Percentiles rank a stretch among this genome's conserved stretches.
Conservation (phyloP, 2,113 vertebrate species). For the Rhynchopsitta pachyrhyncha region DNA sequence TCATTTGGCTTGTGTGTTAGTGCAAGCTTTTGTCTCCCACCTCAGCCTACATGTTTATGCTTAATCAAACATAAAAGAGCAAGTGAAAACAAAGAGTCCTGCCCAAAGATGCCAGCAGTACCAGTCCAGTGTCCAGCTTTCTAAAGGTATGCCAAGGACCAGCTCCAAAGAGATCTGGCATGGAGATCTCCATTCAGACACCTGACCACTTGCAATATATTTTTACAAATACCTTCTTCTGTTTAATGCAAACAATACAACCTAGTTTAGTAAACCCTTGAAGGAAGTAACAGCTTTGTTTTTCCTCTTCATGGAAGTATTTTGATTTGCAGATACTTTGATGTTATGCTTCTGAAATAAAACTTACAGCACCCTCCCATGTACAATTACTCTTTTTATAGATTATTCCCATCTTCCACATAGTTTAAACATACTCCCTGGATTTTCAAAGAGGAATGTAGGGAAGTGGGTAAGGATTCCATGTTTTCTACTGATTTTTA, state of each 20-base stretch:
- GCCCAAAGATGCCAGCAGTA: not conserved
- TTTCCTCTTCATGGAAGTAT: not conserved
- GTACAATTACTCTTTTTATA: not conserved
- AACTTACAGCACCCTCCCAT: not conserved
- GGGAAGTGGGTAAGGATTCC: not conserved
- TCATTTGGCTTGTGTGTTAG: not conserved
- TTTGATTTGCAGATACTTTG: not conserved
- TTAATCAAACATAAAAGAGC: not conserved
- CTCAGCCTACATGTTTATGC: not conserved
- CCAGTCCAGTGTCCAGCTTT: not conserved
- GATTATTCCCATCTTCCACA: not conserved
- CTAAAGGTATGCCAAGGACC: not conserved
- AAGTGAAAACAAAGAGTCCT: not conserved
- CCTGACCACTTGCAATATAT: fast-evolving
- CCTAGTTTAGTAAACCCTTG: not conserved
- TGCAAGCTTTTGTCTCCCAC: not conserved
- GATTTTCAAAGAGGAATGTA: not conserved
- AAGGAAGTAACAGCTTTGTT: not conserved
- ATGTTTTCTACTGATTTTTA: not conserved
- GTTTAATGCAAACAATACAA: not conserved
- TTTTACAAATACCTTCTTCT: not conserved
- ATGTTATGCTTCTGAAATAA: not conserved
- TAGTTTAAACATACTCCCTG: not conserved
- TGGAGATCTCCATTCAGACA: not conserved
- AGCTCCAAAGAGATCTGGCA: not conserved